A percentile compares a stretch with the other conserved stretches of the same genome.
Conservation (phyloP, 2,888 invertebrate species). For the Selenia dentaria region DNA sequence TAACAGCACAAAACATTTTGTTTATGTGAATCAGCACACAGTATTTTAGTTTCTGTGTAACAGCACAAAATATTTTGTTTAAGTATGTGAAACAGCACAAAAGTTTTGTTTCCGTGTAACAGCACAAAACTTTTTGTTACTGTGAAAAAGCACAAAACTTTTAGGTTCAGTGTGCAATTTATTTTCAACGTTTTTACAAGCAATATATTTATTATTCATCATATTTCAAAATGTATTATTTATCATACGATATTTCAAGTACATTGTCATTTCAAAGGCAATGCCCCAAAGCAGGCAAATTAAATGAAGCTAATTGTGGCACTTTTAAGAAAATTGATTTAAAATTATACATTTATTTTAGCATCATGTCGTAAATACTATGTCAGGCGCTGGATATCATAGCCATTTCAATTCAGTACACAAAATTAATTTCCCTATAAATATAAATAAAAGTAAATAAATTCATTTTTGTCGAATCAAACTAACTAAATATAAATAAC, state of each 20-base stretch:
- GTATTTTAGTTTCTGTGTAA: too few relatives aligned
- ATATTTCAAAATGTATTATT: too few relatives aligned
- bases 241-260: neutral
- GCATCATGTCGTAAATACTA: conserved; percentile 10
- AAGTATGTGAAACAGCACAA: too few relatives aligned
- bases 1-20: too few relatives aligned
- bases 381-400: conserved; percentile 21
- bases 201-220: too few relatives aligned
- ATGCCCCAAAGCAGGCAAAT: conserved; percentile 49
- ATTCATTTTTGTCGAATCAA: conserved; percentile 55
- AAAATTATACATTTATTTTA: conserved; percentile 34
- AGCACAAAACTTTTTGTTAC: too few relatives aligned
- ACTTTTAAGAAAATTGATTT: conserved; percentile 35
- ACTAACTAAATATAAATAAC: conserved; percentile 51
- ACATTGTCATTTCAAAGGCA: conserved; percentile 36
- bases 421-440: conserved; percentile 28
- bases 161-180: too few relatives aligned
- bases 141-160: too few relatives aligned
- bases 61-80: too few relatives aligned
- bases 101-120: too few relatives aligned
- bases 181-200: too few relatives aligned
- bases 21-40: too few relatives aligned
- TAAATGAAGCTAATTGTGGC: conserved; percentile 59
- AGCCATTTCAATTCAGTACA: conserved; percentile 25
- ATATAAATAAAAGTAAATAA: conserved; percentile 57